phyloP scores from a whole-genome alignment of 2,888 invertebrate species.

The Ochlodes sylvanus region DNA sequence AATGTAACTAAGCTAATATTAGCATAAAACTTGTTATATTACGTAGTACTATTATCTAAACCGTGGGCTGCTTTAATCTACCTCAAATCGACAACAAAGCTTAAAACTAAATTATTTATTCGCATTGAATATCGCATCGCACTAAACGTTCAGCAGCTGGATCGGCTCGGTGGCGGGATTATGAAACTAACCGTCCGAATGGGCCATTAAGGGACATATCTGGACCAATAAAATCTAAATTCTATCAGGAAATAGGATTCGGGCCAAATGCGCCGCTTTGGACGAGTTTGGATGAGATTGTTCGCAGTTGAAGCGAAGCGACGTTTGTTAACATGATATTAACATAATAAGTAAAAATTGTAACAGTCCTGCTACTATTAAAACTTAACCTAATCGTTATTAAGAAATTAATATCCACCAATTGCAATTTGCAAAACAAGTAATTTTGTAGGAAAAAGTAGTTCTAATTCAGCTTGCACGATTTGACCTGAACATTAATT shows the following conservation, averaged over 20 bases:
- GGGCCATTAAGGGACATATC: slow-evolving; percentile 37
- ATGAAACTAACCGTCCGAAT: slow-evolving; percentile 34
- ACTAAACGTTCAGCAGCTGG: slow-evolving; percentile 17
- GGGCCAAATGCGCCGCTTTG: slow-evolving; percentile 29
- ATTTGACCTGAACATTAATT: too few relatives aligned
- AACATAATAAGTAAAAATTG: too few relatives aligned
- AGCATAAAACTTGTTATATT: too few relatives aligned
- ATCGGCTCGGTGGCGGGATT: slow-evolving; percentile 27
- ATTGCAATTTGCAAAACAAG: too few relatives aligned
- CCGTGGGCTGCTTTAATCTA: background rate
- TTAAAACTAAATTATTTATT: slow-evolving; percentile 28
- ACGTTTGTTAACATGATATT: background rate
- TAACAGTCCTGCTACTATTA: too few relatives aligned
- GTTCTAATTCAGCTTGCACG: too few relatives aligned
- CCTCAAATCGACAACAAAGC: slow-evolving; percentile 7
- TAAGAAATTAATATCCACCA: too few relatives aligned
- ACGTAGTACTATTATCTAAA: too few relatives aligned
- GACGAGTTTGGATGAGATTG: slow-evolving; percentile 2
- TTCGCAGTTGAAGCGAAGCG: background rate
- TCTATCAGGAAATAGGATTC: slow-evolving; percentile 39
- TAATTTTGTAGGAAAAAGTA: too few relatives aligned
- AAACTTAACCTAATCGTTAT: too few relatives aligned
- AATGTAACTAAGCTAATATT: too few relatives aligned
- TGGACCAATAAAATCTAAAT: slow-evolving; percentile 39
- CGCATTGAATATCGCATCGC: slow-evolving; percentile 18